Conservation (phyloP, 2,888 invertebrate genomes). For the Hemicrepidius hirtus region DNA sequence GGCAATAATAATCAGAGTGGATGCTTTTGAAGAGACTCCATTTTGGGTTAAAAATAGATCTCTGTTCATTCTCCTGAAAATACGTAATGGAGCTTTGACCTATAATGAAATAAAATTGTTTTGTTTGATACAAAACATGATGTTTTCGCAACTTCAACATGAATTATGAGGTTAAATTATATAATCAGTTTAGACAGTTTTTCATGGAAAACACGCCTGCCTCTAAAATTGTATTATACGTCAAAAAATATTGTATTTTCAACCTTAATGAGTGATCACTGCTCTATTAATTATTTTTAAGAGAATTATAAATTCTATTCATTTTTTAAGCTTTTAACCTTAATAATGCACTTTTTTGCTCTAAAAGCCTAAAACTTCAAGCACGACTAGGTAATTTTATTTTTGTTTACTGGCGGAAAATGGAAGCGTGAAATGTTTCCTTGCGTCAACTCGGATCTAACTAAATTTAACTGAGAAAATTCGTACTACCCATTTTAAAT, state of each 20-base stretch:
- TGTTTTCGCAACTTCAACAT: background rate
- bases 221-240: background rate
- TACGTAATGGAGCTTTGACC: constrained; percentile 1
- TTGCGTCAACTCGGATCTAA: no score
- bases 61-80: background rate
- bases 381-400: background rate
- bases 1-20: background rate
- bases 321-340: no score
- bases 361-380: background rate
- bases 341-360: background rate
- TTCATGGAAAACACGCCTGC: background rate
- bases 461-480: no score
- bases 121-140: background rate
- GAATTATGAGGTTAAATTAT: constrained; percentile 7
- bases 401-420: constrained; percentile 6
- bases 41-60: constrained; percentile 6
- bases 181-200: constrained; percentile 9
- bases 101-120: background rate
- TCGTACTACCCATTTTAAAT: no score
- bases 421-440: background rate
- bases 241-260: no score
- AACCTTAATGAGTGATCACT: no score
- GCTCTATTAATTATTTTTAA: no score
- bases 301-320: background rate
- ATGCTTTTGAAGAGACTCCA: constrained; percentile 1